phyloP scores from a whole-genome alignment of 2,888 invertebrate genomes.

The Tethea ocularis region DNA sequence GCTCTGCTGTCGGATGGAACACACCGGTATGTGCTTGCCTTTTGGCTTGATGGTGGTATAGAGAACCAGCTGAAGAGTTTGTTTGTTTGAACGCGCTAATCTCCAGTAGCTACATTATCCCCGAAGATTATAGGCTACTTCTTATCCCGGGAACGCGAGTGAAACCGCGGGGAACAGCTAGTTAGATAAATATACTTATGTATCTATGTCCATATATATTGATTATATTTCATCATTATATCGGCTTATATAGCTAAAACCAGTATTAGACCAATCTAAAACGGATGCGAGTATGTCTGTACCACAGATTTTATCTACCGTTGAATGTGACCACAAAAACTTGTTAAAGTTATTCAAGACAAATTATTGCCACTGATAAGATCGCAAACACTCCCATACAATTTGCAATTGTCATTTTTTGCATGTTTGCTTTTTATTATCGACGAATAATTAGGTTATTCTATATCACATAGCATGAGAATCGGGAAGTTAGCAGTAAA shows the following conservation, averaged over 20 bases:
- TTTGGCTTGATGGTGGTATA: too few relatives aligned
- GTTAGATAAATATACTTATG: too few relatives aligned
- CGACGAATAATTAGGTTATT: constrained; percentile 1
- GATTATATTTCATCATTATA: background rate
- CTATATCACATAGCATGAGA: background rate
- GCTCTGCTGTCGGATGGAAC: too few relatives aligned
- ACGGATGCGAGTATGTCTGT: background rate
- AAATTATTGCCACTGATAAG: background rate
- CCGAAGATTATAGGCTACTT: too few relatives aligned
- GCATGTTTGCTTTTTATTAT: background rate
- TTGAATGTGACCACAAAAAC: background rate
- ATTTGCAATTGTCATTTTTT: constrained; percentile 1
- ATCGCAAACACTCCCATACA: constrained; percentile 2
- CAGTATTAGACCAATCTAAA: background rate
- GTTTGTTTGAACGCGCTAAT: too few relatives aligned
- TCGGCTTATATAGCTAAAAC: background rate
- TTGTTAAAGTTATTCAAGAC: constrained; percentile 3
- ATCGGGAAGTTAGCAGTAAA: background rate
- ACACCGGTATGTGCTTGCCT: too few relatives aligned
- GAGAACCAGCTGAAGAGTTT: too few relatives aligned
- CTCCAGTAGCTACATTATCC: too few relatives aligned
- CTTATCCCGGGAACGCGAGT: too few relatives aligned
- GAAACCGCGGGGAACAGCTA: too few relatives aligned
- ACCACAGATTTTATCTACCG: background rate
- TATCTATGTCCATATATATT: too few relatives aligned